These are phyloP conservation scores for Graptemys geographica DNA, from an alignment of 2,797 vertebrate genomes.

Conservation along the genomic window DNA sequence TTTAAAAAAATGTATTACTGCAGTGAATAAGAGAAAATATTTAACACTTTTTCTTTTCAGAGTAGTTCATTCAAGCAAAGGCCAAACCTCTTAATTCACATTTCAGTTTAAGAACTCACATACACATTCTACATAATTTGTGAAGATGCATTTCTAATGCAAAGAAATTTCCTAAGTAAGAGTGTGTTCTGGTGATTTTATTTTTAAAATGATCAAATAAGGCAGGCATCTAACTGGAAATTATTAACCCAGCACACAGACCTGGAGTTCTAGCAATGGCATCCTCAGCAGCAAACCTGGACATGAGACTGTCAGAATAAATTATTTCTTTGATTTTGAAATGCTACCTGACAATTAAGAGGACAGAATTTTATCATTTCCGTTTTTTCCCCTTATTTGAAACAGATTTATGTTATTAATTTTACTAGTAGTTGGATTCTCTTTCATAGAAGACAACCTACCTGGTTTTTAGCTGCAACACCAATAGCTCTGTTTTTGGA, in stretches of 20 bases:
- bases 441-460: conserved; percentile 52
- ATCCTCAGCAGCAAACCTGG: neutral
- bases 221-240: neutral
- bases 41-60: neutral
- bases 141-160: neutral
- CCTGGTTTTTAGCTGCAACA: conserved; percentile 88
- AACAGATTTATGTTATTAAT: neutral
- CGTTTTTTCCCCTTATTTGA: neutral
- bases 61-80: neutral
- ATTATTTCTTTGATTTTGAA: neutral
- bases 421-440: neutral
- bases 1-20: neutral
- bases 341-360: neutral
- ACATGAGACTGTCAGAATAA: neutral
- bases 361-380: neutral
- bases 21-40: neutral
- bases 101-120: neutral
- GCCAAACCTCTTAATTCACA: neutral
- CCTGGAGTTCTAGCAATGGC: neutral
- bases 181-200: fast-evolving
- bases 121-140: neutral
- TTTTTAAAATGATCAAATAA: neutral
- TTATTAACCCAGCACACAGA: neutral
- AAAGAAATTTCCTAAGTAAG: neutral
- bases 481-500: conserved; percentile 88